Conservation (phyloP, 1,140 invertebrate genomes). For the Bombus ignitus region DNA sequence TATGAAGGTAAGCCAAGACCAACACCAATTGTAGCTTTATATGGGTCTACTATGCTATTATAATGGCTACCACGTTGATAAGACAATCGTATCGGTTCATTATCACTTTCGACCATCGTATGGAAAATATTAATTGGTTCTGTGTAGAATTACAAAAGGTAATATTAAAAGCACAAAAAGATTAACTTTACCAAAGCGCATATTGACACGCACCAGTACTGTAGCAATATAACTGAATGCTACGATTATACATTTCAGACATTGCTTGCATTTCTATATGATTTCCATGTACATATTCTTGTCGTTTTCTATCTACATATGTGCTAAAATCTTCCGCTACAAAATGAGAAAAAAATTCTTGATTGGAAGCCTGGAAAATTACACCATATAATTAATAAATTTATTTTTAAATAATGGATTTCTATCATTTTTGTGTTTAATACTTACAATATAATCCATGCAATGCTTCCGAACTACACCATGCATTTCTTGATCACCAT, state of each 20-base stretch:
- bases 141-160: slow-evolving; percentile 74
- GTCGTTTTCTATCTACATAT: slow-evolving; percentile 92
- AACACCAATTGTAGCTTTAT: slow-evolving; percentile 92
- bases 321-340: slow-evolving; percentile 95
- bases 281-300: slow-evolving; percentile 93
- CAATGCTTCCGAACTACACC: slow-evolving; percentile 91
- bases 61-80: slow-evolving; percentile 96
- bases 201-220: slow-evolving; percentile 85
- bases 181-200: background rate
- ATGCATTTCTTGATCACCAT: slow-evolving; percentile 97
- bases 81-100: slow-evolving; percentile 93
- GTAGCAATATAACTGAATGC: slow-evolving; percentile 97
- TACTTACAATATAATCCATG: slow-evolving; percentile 95
- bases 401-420: background rate
- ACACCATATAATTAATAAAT: slow-evolving; percentile 9
- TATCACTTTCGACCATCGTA: slow-evolving; percentile 87
- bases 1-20: slow-evolving; percentile 93
- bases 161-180: background rate
- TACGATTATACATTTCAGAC: slow-evolving; percentile 95
- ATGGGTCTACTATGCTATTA: slow-evolving; percentile 95
- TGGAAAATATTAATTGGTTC: slow-evolving; percentile 97
- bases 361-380: slow-evolving; percentile 88
- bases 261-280: slow-evolving; percentile 97
- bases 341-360: slow-evolving; percentile 96
- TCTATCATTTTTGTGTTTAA: background rate